These are phyloP conservation scores for Caradrina kadenii DNA, from an alignment of 2,888 invertebrate species.

Conservation along the genomic window DNA sequence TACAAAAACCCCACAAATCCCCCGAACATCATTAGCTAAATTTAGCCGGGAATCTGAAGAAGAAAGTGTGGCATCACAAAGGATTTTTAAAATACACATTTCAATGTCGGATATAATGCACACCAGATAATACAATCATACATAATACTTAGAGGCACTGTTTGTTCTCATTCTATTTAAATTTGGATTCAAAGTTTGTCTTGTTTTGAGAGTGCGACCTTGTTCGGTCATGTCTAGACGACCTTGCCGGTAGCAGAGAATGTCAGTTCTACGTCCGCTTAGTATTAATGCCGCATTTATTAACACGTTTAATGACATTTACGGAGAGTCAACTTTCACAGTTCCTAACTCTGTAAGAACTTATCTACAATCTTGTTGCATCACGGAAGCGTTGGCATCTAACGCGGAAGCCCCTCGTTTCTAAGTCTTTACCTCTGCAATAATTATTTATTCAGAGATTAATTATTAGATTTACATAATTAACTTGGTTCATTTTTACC, in stretches of 20 bases:
- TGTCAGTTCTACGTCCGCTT: slow-evolving; percentile 77
- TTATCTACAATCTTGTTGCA: slow-evolving; percentile 66
- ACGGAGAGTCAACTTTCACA: slow-evolving; percentile 73
- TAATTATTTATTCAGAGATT: slow-evolving; percentile 46
- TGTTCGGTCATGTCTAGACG: slow-evolving; percentile 77
- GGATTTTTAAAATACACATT: slow-evolving; percentile 29
- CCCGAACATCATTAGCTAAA: slow-evolving; percentile 1
- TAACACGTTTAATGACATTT: slow-evolving; percentile 73
- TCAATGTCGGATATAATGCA: slow-evolving; percentile 28
- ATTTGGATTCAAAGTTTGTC: slow-evolving; percentile 59
- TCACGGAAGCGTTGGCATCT: slow-evolving; percentile 72
- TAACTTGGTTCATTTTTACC: slow-evolving; percentile 49
- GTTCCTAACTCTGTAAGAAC: slow-evolving; percentile 49
- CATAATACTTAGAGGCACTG: slow-evolving; percentile 44
- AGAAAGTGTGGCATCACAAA: slow-evolving; percentile 45
- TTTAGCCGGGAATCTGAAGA: slow-evolving; percentile 13
- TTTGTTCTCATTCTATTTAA: slow-evolving; percentile 58
- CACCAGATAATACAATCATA: slow-evolving; percentile 44
- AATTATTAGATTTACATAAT: slow-evolving; percentile 61
- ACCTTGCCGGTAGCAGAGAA: slow-evolving; percentile 78
- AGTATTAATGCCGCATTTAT: slow-evolving; percentile 68
- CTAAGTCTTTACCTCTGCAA: slow-evolving; percentile 47
- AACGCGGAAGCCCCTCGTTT: slow-evolving; percentile 71
- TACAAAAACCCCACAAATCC: background rate
- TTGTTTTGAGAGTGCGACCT: slow-evolving; percentile 74